Conservation (phyloP, 2,797 vertebrate species). For the Oreortyx pictus region DNA sequence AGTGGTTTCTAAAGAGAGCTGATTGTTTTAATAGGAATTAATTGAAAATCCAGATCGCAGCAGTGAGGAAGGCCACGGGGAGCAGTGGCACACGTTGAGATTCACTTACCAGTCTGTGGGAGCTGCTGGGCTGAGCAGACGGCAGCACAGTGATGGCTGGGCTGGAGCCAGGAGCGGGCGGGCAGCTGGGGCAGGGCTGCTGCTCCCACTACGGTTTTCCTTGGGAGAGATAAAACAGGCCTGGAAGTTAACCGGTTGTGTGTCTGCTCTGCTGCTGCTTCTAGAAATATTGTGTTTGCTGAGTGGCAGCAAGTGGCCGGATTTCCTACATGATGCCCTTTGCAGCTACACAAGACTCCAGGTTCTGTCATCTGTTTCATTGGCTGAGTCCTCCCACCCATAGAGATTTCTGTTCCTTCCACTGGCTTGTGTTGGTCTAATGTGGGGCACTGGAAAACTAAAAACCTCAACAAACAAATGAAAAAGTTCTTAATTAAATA, state of each 20-base stretch:
- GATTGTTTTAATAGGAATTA: slow-evolving; percentile 48
- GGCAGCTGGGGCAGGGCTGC: not conserved
- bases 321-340: not conserved
- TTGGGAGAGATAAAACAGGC: not conserved
- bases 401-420: slow-evolving; percentile 28
- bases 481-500: not conserved
- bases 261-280: not conserved
- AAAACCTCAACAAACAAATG: not conserved
- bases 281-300: not conserved
- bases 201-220: not conserved
- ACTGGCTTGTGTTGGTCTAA: not conserved
- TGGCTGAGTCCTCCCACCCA: not conserved
- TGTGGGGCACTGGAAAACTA: not conserved
- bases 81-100: not conserved
- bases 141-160: not conserved
- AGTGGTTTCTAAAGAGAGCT: not conserved
- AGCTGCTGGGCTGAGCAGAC: not conserved
- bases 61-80: not conserved
- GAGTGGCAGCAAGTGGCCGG: not conserved
- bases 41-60: slow-evolving; percentile 27
- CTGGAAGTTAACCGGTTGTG: not conserved
- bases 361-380: not conserved
- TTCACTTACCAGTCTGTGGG: not conserved
- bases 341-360: not conserved
- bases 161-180: not conserved